These are phyloP conservation scores for Psittacula cyanocephala DNA, from an alignment of 2,113 vertebrate species.

Conservation along the genomic window DNA sequence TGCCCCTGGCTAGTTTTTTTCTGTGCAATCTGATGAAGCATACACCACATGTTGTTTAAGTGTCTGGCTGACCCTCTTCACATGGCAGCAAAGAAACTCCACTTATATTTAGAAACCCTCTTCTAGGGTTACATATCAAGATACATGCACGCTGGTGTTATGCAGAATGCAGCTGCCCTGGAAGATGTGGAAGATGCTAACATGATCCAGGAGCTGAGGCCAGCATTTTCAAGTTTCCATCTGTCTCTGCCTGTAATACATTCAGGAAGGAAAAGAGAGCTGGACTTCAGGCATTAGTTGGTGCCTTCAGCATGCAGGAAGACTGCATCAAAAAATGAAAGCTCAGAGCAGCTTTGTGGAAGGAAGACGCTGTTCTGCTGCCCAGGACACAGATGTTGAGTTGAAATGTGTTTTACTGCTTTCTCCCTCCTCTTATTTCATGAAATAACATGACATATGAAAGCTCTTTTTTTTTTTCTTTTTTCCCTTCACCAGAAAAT, in stretches of 20 bases:
- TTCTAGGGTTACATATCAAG: conserved; percentile 84
- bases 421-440: not conserved
- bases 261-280: conserved; percentile 22
- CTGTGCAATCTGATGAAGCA: not conserved
- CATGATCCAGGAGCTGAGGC: conserved; percentile 76
- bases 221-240: conserved; percentile 74
- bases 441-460: not conserved
- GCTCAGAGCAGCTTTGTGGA: not conserved
- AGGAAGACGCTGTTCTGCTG: not conserved
- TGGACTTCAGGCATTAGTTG: not conserved
- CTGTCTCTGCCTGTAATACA: conserved; percentile 80
- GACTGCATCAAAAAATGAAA: not conserved
- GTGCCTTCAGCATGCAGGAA: not conserved
- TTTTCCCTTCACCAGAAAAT: not conserved
- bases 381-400: not conserved
- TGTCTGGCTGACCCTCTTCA: conserved; percentile 6
- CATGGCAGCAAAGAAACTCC: not conserved
- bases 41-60: not conserved
- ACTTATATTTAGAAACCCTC: conserved; percentile 81
- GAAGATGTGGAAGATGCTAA: conserved; percentile 63
- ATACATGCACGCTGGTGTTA: conserved; percentile 75
- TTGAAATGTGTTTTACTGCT: not conserved
- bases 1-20: not conserved
- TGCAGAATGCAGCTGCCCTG: conserved; percentile 79
- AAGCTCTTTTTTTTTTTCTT: not conserved